Base-by-base conservation (phyloP, 2,888 invertebrate species). In the Drosophila heteroneura region DNA sequence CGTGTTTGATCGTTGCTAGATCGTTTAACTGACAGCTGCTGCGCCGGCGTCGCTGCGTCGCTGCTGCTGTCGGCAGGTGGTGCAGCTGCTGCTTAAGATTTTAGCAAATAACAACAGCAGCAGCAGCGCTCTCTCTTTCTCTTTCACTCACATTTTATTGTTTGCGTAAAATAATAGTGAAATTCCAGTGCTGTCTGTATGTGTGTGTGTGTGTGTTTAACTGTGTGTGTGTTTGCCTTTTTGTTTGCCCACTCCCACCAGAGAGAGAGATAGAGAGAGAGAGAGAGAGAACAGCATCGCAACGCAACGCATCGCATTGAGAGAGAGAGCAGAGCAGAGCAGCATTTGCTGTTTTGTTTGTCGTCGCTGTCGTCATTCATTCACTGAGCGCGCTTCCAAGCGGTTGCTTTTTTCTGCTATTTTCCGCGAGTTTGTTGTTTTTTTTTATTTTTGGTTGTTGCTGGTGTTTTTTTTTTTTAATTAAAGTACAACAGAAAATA, bases 1-100 rank as follows among this genome's bases (percentile, higher is more conserved):
- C 44, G 5, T 7, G 77, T 28, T 63, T 80, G 71, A 81, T 68
- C 82, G 81, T 81, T 26, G n/a, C 9, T 28, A 47, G 79, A 10
- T 54, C 52, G 33, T 52, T 65, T 54, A 63, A 41, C 19, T 65
- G 75, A 78, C 87, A 87, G 85, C 87, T 84, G 87, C 83, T 83
- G 82, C 86, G 83, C 84, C 83, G 83, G 84, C 83, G 86, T 85
- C 47, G 82, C 68, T 86, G 84, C 83, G 86, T 85, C 47, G 82
- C 68, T 65, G 47, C 41, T 56, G 58, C 26, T 72, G 30, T 76
- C 73, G 85, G 79, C 83, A 85, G 85, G 88, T 85, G 88, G 81
- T 80, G 74, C 81, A 77, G 79, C 79, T 76, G 87, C 83, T 47
- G 26, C 70, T 67, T 69, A 68, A 49, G 73, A 76, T 80, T 79